These are phyloP conservation scores for Brachyhypopomus gauderio DNA, from an alignment of 2,113 vertebrate genomes.

Conservation along the genomic window DNA sequence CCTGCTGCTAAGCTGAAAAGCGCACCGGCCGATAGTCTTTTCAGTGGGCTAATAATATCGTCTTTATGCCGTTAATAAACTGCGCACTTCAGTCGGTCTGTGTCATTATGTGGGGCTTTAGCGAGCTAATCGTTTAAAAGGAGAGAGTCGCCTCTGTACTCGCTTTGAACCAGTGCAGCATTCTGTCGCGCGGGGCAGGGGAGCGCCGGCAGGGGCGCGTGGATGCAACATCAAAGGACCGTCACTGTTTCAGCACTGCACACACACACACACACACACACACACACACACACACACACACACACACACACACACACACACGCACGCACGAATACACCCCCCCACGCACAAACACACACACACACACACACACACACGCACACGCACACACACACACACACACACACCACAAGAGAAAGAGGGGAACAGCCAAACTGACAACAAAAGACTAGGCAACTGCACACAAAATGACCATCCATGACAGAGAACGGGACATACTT, in stretches of 20 bases:
- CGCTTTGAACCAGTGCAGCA: conserved; percentile 87
- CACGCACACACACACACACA: not conserved
- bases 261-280: conserved; percentile 10
- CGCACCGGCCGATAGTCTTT: conserved; percentile 77
- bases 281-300: conserved; percentile 12
- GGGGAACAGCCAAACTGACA: too few relatives aligned
- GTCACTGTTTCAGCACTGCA: conserved; percentile 69
- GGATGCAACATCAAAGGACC: conserved; percentile 81
- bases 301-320: conserved; percentile 25
- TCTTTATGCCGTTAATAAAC: conserved; percentile 94
- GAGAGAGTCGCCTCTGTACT: conserved; percentile 83
- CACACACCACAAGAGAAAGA: not conserved
- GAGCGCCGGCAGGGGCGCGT: conserved; percentile 47
- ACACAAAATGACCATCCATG: too few relatives aligned
- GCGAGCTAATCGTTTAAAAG: conserved; percentile 92
- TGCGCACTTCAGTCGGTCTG: conserved; percentile 87
- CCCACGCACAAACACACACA: conserved; percentile 12
- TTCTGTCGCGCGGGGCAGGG: conserved; percentile 82
- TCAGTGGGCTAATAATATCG: conserved; percentile 86
- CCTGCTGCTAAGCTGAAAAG: conserved; percentile 86
- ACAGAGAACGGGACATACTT: too few relatives aligned
- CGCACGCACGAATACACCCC: conserved; percentile 14
- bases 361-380: too few relatives aligned
- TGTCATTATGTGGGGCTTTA: conserved; percentile 88
- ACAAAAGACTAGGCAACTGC: too few relatives aligned